Conservation (phyloP, 2,113 vertebrate genomes). For the Muntiacus reevesi region DNA sequence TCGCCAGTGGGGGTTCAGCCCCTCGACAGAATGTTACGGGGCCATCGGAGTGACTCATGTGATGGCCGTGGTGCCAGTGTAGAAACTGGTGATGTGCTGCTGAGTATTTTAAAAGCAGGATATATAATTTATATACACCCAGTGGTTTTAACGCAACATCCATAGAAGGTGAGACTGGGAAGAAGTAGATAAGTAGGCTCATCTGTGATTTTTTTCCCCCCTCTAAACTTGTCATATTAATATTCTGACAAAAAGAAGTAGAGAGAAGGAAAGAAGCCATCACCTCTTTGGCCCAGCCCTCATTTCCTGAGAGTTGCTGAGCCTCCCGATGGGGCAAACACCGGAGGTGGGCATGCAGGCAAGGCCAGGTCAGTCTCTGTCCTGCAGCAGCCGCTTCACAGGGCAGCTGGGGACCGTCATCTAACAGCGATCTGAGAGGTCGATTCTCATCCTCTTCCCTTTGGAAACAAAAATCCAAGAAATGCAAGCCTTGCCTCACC, state of each 20-base stretch:
- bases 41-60: rapidly evolving
- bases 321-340: rapidly evolving
- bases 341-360: rapidly evolving
- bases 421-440: background rate
- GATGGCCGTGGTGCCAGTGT: background rate
- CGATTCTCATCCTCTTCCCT: background rate
- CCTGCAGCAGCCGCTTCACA: background rate
- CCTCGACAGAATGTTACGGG: rapidly evolving
- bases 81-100: background rate
- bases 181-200: background rate
- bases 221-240: background rate
- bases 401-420: background rate
- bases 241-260: background rate
- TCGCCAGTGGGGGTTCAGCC: background rate
- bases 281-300: background rate
- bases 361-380: background rate
- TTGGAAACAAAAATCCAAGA: background rate
- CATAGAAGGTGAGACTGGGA: background rate
- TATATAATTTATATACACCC: background rate
- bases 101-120: background rate
- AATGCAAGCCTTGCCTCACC: background rate
- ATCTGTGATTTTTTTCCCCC: background rate
- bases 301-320: background rate
- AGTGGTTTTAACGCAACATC: background rate
- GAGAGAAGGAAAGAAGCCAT: background rate